These are phyloP conservation scores for Chironomus riparius DNA, from an alignment of 2,888 invertebrate genomes.

Conservation along the genomic window DNA sequence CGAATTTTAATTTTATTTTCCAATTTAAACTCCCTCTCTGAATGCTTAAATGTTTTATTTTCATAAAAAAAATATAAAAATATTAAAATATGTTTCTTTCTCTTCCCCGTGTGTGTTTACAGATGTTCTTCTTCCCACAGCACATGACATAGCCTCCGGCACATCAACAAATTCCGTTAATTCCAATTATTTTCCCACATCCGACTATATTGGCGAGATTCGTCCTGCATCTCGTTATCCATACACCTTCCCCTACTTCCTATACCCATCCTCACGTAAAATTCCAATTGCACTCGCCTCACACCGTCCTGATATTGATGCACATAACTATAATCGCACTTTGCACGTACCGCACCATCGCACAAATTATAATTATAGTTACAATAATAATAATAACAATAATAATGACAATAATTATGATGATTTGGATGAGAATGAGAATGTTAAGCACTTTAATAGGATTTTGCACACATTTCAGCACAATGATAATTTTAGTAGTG, in stretches of 20 bases:
- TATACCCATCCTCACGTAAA: constrained; percentile 46
- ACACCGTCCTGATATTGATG: constrained; percentile 37
- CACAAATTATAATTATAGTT: neutral
- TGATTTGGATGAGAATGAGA: neutral
- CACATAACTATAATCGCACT: constrained; percentile 4
- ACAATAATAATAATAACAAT: neutral
- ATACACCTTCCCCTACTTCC: constrained; percentile 51
- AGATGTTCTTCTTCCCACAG: constrained; percentile 47
- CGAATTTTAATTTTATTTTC: too few species aligned
- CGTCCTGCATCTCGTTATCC: constrained; percentile 48
- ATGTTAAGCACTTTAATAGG: neutral
- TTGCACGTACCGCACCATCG: neutral
- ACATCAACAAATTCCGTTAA: constrained; percentile 49
- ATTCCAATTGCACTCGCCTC: constrained; percentile 42
- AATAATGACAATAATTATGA: neutral
- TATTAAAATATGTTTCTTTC: too few species aligned
- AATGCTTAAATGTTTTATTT: too few species aligned
- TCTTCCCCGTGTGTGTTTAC: constrained; percentile 38
- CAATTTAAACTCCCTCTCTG: too few species aligned
- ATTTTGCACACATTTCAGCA: constrained; percentile 6
- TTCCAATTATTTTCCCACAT: constrained; percentile 43
- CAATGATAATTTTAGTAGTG: neutral
- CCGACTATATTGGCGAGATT: constrained; percentile 48
- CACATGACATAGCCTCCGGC: constrained; percentile 47
- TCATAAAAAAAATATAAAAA: too few species aligned